Evolutionary conservation across 2,113 vertebrate genomes (phyloP).

Genomic region (Tor tambroides): DNA sequence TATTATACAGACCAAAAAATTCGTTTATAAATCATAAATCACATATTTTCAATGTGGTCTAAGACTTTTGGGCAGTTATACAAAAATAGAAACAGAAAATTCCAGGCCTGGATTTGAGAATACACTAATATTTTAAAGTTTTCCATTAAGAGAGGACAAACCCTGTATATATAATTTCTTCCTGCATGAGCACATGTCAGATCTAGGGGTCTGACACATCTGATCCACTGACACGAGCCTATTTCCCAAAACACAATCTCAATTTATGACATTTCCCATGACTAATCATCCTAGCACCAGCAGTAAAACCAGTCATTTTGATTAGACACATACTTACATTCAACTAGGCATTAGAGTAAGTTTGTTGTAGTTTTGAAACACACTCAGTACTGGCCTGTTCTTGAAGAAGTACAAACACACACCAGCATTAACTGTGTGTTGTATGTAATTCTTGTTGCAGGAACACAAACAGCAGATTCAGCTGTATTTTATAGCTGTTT

Average conservation of each 20-base stretch:
- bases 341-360: background rate
- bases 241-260: no score
- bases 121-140: background rate
- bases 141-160: background rate
- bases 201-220: background rate
- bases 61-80: background rate
- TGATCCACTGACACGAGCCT: background rate
- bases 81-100: background rate
- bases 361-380: background rate
- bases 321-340: background rate
- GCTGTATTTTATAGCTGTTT: background rate
- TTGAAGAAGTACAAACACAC: background rate
- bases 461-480: background rate
- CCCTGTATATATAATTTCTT: background rate
- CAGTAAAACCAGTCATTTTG: background rate
- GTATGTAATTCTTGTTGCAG: background rate
- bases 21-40: background rate
- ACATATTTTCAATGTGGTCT: background rate
- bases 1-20: background rate
- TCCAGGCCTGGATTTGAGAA: background rate
- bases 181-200: background rate
- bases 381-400: background rate
- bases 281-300: background rate
- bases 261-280: background rate
- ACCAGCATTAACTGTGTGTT: background rate